Percentiles rank a stretch among this genome's conserved stretches.
phyloP scores from a whole-genome alignment of 2,888 invertebrate genomes.

The Zaprionus bogoriensis region DNA sequence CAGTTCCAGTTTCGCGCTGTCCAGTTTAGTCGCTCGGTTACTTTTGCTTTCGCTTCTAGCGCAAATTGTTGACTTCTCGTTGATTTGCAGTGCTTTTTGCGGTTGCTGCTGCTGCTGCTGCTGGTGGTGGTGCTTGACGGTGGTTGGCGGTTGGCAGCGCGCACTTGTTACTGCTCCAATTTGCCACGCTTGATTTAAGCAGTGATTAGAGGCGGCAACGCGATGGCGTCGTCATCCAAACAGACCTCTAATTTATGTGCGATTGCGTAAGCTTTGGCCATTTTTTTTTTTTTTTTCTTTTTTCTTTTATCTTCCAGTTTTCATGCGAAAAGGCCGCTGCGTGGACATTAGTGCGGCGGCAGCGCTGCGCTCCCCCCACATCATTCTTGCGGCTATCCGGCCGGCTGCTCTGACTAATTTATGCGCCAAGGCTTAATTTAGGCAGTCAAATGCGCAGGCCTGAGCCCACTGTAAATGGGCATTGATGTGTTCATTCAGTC shows the following conservation, averaged over 20 bases:
- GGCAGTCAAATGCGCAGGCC: slow-evolving; percentile 38
- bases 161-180: slow-evolving; percentile 76
- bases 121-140: slow-evolving; percentile 6
- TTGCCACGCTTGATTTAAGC: slow-evolving; percentile 77
- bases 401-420: slow-evolving; percentile 59
- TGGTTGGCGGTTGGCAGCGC: slow-evolving; percentile 43
- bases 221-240: slow-evolving; percentile 45
- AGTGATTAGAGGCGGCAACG: slow-evolving; percentile 66
- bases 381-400: not conserved
- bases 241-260: slow-evolving; percentile 67
- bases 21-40: slow-evolving; percentile 41
- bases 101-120: slow-evolving; percentile 16
- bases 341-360: slow-evolving; percentile 28
- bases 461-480: slow-evolving; percentile 67
- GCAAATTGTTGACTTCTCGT: slow-evolving; percentile 48
- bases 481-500: slow-evolving; percentile 75
- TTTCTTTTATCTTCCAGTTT: slow-evolving; percentile 10
- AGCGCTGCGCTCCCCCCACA: not conserved
- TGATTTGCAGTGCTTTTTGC: slow-evolving; percentile 53
- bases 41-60: slow-evolving; percentile 71
- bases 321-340: slow-evolving; percentile 67
- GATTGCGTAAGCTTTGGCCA: slow-evolving; percentile 65
- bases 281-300: slow-evolving; percentile 24
- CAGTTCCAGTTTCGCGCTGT: slow-evolving; percentile 14
- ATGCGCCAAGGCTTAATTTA: slow-evolving; percentile 67